phyloP scores from a whole-genome alignment of 1,140 invertebrate genomes.

The Plutomurus gul region DNA sequence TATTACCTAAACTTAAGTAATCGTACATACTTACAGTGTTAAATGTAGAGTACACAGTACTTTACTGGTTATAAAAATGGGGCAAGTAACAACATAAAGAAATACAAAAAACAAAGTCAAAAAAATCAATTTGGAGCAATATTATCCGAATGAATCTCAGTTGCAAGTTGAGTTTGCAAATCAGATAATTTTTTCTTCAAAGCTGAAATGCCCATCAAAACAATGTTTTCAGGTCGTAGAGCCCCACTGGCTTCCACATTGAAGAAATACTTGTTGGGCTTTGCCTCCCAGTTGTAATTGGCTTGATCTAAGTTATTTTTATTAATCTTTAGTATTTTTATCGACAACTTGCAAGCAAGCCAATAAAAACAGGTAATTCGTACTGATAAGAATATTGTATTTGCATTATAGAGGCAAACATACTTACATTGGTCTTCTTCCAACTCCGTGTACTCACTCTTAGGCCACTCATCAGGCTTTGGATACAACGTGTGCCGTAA shows the following conservation, averaged over 20 bases:
- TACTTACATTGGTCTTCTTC: conserved; percentile 65
- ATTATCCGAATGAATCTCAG: conserved; percentile 78
- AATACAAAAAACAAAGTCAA: neutral
- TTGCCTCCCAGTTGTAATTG: conserved; percentile 87
- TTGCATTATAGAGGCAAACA: neutral
- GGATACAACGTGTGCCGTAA: conserved; percentile 95
- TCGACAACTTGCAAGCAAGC: neutral
- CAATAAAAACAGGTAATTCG: neutral
- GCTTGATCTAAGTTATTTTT: conserved; percentile 72
- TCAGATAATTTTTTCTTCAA: conserved; percentile 96
- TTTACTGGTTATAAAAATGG: no score
- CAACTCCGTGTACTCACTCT: conserved; percentile 93
- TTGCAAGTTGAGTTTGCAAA: conserved; percentile 87
- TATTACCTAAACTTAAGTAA: no score
- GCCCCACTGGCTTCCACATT: conserved; percentile 96
- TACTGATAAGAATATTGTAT: neutral
- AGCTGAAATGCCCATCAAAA: conserved; percentile 88
- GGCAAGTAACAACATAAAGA: neutral
- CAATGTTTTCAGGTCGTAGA: conserved; percentile 94
- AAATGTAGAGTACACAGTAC: no score
- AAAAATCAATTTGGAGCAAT: conserved; percentile 16
- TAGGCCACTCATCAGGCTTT: conserved; percentile 99
- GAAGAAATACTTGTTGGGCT: conserved; percentile 96
- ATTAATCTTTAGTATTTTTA: neutral
- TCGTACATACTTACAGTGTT: no score